Evolutionary conservation across 1,140 invertebrate genomes (phyloP), one percentile per base, ranked within the genome.

Genomic region (Eueides isabella): DNA sequence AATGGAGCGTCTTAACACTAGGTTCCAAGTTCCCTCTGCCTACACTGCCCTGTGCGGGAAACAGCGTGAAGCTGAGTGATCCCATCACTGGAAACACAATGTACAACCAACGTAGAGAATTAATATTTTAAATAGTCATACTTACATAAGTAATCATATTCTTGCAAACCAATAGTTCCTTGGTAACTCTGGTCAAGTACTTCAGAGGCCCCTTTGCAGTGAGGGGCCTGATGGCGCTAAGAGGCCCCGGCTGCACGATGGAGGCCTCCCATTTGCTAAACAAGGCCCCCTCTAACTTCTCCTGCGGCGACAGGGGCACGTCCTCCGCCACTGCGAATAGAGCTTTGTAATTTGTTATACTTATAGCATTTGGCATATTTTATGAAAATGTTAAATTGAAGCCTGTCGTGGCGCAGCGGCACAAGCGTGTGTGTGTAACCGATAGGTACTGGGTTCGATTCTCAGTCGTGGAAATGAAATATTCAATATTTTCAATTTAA

Each of bases 201-300:
- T 78, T 12, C 29, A 63, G n/a, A 30, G 61, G 29, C 5, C 16
- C 23, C 16, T 12, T 55, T 9, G 28, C 14, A 16, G 48, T 26
- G 11, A 55, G 70, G 38, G 91, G 71, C 72, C n/a, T n/a, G n/a
- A n/a, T n/a, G n/a, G n/a, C n/a, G n/a, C n/a, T n/a, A n/a, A n/a
- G n/a, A n/a, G n/a, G n/a, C n/a, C 91, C 90, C 38, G 48, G 11
- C 91, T 69, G 6, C 81, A 33, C 76, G 76, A 80, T 93, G 89
- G 78, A 93, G 75, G 66, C 86, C 86, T 88, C 92, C 94, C 87
- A 95, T 55, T 79, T 92, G 66, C 85, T 90, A 80, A 89, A 94
- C 77, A 93, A 90, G 77, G 91, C 94, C 80, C 71, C 69, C 71
- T 93, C 93, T 3, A 93, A 75, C 2, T 78, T 82, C 48, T 92